Conservation (phyloP, 2,888 invertebrate species). For the Auanema sp. region DNA sequence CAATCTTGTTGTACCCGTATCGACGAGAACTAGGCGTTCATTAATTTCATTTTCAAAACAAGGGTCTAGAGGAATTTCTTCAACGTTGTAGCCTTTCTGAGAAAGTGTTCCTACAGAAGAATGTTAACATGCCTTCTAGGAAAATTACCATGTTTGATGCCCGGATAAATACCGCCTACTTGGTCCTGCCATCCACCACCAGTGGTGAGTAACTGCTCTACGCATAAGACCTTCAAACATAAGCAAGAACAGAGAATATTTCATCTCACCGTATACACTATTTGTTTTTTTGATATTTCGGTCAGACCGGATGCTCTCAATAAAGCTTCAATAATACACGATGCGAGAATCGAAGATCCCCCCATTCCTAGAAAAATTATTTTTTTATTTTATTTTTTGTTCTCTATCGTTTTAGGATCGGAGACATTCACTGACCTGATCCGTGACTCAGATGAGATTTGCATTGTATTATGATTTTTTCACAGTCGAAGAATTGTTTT, state of each 20-base stretch:
- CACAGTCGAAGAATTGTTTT: conserved; percentile 3
- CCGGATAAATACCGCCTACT: conserved; percentile 68
- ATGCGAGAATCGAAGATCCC: conserved; percentile 70
- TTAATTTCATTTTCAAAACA: conserved; percentile 64
- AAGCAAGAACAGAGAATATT: neutral
- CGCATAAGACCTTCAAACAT: conserved; percentile 66
- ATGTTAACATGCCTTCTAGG: conserved; percentile 27
- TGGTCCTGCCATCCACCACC: conserved; percentile 71
- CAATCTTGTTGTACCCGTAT: conserved; percentile 66
- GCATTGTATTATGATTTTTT: conserved; percentile 27
- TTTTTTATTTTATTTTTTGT: conserved; percentile 14
- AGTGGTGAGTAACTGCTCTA: conserved; percentile 70
- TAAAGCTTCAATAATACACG: conserved; percentile 67
- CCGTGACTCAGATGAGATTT: conserved; percentile 51
- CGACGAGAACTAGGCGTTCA: conserved; percentile 67
- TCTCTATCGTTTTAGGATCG: neutral
- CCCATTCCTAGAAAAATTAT: conserved; percentile 66
- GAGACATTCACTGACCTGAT: conserved; percentile 38
- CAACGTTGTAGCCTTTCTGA: neutral
- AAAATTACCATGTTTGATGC: conserved; percentile 65
- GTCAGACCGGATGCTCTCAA: conserved; percentile 65
- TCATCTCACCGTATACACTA: conserved; percentile 66
- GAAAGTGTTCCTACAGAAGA: conserved; percentile 14
- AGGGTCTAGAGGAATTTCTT: conserved; percentile 54
- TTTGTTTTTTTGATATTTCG: conserved; percentile 60